Percentiles rank a stretch among this genome's conserved stretches.
Evolutionary conservation across 2,888 invertebrate species (phyloP).

Genomic region (Brenthis hecate): DNA sequence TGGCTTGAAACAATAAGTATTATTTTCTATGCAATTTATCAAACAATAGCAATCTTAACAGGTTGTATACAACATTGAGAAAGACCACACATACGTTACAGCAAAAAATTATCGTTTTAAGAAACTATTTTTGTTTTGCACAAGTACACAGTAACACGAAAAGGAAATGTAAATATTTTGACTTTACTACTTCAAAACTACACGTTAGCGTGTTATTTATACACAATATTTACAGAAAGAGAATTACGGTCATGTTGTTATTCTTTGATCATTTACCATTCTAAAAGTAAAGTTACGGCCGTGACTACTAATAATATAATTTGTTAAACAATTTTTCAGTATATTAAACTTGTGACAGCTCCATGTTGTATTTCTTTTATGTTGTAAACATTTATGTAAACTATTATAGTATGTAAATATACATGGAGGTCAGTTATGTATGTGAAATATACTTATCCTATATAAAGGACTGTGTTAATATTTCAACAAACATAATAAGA

Average conservation of each 20-base stretch:
- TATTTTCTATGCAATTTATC: no score
- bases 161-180: conserved; percentile 34
- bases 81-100: conserved; percentile 4
- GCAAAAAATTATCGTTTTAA: conserved; percentile 3
- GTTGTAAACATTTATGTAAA: not conserved
- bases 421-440: no score
- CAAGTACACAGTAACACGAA: conserved; percentile 11
- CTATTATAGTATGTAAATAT: not conserved
- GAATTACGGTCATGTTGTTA: not conserved
- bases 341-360: not conserved
- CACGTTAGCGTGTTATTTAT: conserved; percentile 7
- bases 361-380: not conserved
- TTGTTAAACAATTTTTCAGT: not conserved
- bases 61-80: not conserved
- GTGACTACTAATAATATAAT: not conserved
- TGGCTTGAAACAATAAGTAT: no score
- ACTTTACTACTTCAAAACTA: conserved; percentile 12
- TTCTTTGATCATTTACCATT: conserved; percentile 7
- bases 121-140: conserved; percentile 18
- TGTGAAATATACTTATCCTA: no score
- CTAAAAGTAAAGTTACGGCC: conserved; percentile 5
- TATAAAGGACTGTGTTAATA: no score
- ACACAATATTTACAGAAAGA: conserved; percentile 17
- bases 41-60: no score
- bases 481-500: no score